Percentiles rank a stretch among this genome's conserved stretches.
Evolutionary conservation across 2,888 invertebrate genomes (phyloP).

Genomic region (Mellilla xanthometata): DNA sequence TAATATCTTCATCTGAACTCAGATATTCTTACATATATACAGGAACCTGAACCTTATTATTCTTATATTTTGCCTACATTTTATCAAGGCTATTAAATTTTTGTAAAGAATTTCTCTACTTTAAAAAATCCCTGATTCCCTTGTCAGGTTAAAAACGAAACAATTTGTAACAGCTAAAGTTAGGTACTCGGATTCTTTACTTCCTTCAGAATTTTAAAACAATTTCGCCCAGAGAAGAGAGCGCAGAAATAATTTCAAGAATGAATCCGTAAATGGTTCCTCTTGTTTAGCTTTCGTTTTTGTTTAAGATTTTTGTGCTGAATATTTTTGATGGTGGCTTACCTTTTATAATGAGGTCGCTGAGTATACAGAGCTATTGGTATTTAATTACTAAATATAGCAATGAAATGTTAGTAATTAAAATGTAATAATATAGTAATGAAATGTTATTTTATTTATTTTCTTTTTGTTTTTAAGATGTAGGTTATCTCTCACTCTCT

Average conservation of each 20-base stretch:
- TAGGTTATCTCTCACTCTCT: too few relatives aligned
- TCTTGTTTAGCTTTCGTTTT: constrained; percentile 33
- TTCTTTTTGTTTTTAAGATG: too few relatives aligned
- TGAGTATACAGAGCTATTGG: constrained; percentile 9
- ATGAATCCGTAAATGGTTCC: constrained; percentile 40
- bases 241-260: constrained; percentile 36
- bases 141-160: constrained; percentile 11
- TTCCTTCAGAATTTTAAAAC: constrained; percentile 35
- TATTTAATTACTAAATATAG: too few relatives aligned
- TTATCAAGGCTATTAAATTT: too few relatives aligned
- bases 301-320: constrained; percentile 32
- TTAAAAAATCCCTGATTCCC: not conserved
- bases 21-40: too few relatives aligned
- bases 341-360: constrained; percentile 29
- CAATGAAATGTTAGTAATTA: too few relatives aligned
- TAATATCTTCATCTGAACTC: too few relatives aligned
- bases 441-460: too few relatives aligned
- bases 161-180: constrained; percentile 16
- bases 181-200: constrained; percentile 16
- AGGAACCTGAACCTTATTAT: too few relatives aligned
- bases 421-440: too few relatives aligned
- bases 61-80: too few relatives aligned
- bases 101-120: too few relatives aligned
- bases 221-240: constrained; percentile 34
- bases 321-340: constrained; percentile 28